A percentile compares a stretch with the other conserved stretches of the same genome.
Conservation (phyloP, 2,888 invertebrate genomes). For the Drosophila picticornis region DNA sequence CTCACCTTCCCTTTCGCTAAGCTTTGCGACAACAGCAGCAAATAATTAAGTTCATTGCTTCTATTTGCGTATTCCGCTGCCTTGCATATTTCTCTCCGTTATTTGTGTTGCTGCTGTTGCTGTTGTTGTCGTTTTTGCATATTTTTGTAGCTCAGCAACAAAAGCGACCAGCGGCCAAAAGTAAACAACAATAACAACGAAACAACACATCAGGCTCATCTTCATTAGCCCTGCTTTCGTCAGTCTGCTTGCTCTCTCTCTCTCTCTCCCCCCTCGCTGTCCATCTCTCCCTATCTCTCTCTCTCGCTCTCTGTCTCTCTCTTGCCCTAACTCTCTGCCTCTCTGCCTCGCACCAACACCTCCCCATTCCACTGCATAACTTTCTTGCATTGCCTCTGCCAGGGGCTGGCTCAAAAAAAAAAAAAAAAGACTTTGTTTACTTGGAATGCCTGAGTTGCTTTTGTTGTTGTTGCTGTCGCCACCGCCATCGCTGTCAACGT, state of each 20-base stretch:
- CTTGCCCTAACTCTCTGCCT: background rate
- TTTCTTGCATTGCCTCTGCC: constrained; percentile 78
- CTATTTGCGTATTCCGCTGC: constrained; percentile 74
- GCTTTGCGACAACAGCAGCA: constrained; percentile 61
- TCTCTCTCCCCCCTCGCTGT: constrained; percentile 1
- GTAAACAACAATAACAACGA: constrained; percentile 62
- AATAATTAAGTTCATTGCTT: constrained; percentile 83
- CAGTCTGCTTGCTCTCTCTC: constrained; percentile 37
- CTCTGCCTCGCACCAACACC: constrained; percentile 6
- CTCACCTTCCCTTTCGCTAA: constrained; percentile 47
- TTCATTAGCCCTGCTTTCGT: constrained; percentile 76
- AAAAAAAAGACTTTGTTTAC: constrained; percentile 73
- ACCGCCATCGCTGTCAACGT: constrained; percentile 53
- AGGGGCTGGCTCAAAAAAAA: constrained; percentile 48
- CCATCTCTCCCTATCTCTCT: constrained; percentile 1
- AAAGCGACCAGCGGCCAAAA: constrained; percentile 69
- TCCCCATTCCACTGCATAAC: constrained; percentile 51
- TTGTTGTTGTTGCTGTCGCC: constrained; percentile 45
- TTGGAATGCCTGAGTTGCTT: constrained; percentile 72
- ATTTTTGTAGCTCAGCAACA: constrained; percentile 73
- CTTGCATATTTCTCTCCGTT: constrained; percentile 57
- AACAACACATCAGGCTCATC: constrained; percentile 76
- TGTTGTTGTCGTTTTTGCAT: constrained; percentile 52
- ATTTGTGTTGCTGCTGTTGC: constrained; percentile 26
- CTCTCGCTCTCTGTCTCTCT: background rate